These are phyloP conservation scores for Lophochroa leadbeateri DNA, from an alignment of 2,113 vertebrate genomes.

Conservation along the genomic window DNA sequence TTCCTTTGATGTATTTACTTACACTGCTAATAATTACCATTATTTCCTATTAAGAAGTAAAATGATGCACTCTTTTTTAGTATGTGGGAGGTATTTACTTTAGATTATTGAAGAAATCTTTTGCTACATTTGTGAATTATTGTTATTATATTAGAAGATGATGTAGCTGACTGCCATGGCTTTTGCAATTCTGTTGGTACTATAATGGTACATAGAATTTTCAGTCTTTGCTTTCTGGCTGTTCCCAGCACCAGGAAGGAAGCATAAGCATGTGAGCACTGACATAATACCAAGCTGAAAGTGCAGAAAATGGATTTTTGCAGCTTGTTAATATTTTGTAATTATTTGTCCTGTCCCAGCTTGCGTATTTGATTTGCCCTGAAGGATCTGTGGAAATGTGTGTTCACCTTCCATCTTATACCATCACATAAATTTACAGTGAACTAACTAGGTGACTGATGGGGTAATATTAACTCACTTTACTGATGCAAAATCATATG, in stretches of 20 bases:
- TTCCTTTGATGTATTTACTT: background rate
- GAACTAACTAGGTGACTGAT: slow-evolving; percentile 24
- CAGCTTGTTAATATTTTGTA: background rate
- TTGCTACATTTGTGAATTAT: background rate
- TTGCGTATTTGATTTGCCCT: slow-evolving; percentile 23
- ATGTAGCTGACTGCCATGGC: background rate
- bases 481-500: slow-evolving; percentile 12
- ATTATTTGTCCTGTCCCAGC: background rate
- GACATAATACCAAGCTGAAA: background rate
- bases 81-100: background rate
- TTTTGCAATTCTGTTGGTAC: background rate
- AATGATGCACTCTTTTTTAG: accelerated
- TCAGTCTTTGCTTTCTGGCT: background rate
- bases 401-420: slow-evolving; percentile 12
- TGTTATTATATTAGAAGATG: background rate
- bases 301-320: slow-evolving; percentile 19
- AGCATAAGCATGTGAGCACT: background rate
- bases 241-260: background rate
- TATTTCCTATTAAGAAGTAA: background rate
- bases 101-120: background rate
- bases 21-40: background rate
- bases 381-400: slow-evolving; percentile 4
- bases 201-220: background rate
- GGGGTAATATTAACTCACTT: slow-evolving; percentile 24
- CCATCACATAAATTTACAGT: background rate